A percentile compares a stretch with the other conserved stretches of the same genome.
phyloP scores from a whole-genome alignment of 23 tunicate genomes.

The Phallusia fumigata region DNA sequence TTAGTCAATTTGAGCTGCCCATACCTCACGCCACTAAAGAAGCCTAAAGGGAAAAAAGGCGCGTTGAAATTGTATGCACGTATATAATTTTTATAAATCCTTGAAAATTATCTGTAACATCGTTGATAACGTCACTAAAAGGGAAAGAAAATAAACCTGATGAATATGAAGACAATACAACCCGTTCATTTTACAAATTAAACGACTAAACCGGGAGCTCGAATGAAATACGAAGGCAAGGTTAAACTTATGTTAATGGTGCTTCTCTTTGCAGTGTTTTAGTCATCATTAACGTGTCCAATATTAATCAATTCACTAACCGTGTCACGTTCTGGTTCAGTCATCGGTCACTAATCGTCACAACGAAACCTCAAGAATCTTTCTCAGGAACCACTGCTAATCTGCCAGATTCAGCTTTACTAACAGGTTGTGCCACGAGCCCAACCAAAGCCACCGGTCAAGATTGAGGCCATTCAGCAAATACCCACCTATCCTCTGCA shows the following conservation, averaged over 20 bases:
- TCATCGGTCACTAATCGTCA: neutral
- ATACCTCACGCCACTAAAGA: neutral
- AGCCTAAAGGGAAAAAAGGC: no score
- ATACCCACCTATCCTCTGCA: conserved; percentile 26
- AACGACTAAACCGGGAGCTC: no score
- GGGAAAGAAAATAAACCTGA: no score
- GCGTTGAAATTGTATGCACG: no score
- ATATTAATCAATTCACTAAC: conserved; percentile 5
- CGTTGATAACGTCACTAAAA: no score
- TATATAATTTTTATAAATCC: no score
- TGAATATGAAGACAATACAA: no score
- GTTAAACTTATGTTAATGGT: no score
- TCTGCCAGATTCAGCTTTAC: conserved; percentile 1
- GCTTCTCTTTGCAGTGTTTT: neutral
- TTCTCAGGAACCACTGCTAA: neutral
- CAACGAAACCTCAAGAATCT: neutral
- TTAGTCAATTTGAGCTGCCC: neutral
- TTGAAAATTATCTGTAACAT: no score
- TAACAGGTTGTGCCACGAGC: neutral
- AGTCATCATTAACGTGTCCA: conserved; percentile 2
- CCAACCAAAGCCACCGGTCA: conserved; percentile 25
- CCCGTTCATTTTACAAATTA: no score
- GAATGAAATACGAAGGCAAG: no score
- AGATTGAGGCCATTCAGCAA: conserved; percentile 50
- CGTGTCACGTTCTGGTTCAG: neutral